Evolutionary conservation across 1,140 invertebrate genomes (phyloP).

Genomic region (Leucophenga varia): DNA sequence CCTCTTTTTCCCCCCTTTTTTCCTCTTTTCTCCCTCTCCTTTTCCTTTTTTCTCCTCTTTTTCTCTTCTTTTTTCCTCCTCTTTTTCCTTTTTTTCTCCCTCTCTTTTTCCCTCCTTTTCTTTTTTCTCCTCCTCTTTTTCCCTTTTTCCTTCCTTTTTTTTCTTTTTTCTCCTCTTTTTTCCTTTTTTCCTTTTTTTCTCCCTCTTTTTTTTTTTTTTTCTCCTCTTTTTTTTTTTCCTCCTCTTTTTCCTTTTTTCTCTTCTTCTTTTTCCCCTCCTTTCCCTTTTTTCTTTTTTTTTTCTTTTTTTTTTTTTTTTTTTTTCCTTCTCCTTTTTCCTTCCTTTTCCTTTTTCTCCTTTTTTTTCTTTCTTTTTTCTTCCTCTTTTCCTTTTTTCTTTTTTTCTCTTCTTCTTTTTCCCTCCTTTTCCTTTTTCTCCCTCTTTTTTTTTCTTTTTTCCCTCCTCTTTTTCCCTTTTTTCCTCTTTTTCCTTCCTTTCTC

Average conservation of each 20-base stretch:
- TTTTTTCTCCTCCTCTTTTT: too few relatives aligned
- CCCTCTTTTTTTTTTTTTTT: too few relatives aligned
- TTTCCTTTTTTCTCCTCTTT: too few relatives aligned
- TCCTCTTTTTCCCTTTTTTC: neutral
- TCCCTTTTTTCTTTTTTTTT: neutral
- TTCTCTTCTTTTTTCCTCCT: too few relatives aligned
- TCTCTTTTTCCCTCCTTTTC: too few relatives aligned
- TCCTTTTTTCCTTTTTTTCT: too few relatives aligned
- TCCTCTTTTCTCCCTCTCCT: too few relatives aligned
- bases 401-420: neutral
- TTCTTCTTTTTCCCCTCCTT: neutral
- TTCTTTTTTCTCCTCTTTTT: too few relatives aligned
- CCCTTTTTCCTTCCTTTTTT: too few relatives aligned
- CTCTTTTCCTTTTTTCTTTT: neutral
- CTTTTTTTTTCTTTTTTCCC: neutral
- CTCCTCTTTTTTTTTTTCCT: too few relatives aligned
- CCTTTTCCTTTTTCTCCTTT: neutral
- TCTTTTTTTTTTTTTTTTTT: neutral
- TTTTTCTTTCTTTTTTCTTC: neutral
- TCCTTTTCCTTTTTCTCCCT: neutral
- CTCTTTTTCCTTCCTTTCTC: neutral
- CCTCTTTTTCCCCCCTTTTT: too few relatives aligned
- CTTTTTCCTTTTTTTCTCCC: too few relatives aligned
- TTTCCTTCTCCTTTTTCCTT: neutral
- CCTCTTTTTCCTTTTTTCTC: neutral